Evolutionary conservation across 2,113 vertebrate species (phyloP).

Genomic region (Jacana jacana): DNA sequence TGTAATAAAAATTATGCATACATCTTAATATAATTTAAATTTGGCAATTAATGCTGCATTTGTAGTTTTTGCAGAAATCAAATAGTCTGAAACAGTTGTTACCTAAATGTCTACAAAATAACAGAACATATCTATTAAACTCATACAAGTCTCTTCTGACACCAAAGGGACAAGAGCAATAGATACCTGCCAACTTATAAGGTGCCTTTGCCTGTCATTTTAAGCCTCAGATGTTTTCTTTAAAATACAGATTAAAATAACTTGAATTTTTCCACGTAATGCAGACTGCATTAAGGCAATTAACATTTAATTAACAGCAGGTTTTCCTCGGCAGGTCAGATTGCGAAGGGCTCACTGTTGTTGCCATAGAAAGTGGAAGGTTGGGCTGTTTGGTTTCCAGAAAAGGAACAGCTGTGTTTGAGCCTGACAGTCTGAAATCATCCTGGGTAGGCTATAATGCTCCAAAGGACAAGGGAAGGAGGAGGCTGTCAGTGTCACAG

Average conservation of each 20-base stretch:
- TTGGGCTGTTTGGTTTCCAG: constrained; percentile 59
- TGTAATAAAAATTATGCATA: background rate
- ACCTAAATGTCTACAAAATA: background rate
- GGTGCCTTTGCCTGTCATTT: constrained; percentile 6
- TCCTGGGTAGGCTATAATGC: constrained; percentile 20
- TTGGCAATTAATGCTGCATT: background rate
- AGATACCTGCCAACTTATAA: background rate
- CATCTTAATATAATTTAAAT: background rate
- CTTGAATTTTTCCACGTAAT: constrained; percentile 69
- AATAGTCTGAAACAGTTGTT: background rate
- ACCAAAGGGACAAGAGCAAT: background rate
- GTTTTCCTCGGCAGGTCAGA: constrained; percentile 82
- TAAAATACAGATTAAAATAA: constrained; percentile 75
- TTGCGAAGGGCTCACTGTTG: constrained; percentile 64
- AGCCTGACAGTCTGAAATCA: constrained; percentile 53
- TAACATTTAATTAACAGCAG: constrained; percentile 90
- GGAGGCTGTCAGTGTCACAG: constrained; percentile 66
- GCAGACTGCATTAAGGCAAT: constrained; percentile 82
- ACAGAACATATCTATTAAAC: background rate
- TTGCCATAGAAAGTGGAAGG: constrained; percentile 69
- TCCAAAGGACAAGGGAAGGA: constrained; percentile 19
- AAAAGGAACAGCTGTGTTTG: constrained; percentile 60
- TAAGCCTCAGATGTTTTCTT: constrained; percentile 65
- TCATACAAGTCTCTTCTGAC: background rate
- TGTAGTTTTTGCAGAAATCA: constrained; percentile 4